A percentile compares a stretch with the other conserved stretches of the same genome.
Conservation (phyloP, 2,888 invertebrate genomes). For the Exephanes ischioxanthus region DNA sequence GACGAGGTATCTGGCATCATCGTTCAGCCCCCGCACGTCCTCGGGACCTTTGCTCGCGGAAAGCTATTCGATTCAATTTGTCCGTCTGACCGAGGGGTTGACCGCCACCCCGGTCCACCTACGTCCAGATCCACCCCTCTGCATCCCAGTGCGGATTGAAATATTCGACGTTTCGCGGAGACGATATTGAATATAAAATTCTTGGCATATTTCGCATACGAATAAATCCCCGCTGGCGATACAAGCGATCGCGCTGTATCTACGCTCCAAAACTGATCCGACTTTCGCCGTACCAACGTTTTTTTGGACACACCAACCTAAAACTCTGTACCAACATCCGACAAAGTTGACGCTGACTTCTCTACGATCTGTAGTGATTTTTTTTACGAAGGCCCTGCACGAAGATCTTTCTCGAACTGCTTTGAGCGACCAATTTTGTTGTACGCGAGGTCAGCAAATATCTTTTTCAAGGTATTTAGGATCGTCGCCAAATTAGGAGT, state of each 20-base stretch:
- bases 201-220: constrained; percentile 77
- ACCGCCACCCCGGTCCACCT: constrained; percentile 54
- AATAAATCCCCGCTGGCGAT: constrained; percentile 71
- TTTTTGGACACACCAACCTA: background rate
- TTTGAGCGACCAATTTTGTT: no score
- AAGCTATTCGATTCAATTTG: constrained; percentile 78
- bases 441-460: no score
- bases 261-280: background rate
- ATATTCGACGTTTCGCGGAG: constrained; percentile 76
- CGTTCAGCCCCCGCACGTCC: constrained; percentile 29
- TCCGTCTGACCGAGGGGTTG: constrained; percentile 72
- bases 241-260: constrained; percentile 13
- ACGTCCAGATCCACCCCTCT: constrained; percentile 40
- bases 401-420: no score
- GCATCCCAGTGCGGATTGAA: constrained; percentile 72
- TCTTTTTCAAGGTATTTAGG: no score
- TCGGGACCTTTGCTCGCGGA: constrained; percentile 63
- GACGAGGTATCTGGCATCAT: constrained; percentile 41
- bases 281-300: background rate
- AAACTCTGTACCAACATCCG: background rate
- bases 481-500: no score
- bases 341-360: background rate
- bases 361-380: no score
- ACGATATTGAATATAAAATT: constrained; percentile 81
- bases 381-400: no score